Evolutionary conservation across 1,140 invertebrate genomes (phyloP), one percentile per base, ranked within the genome.

Genomic region (Yoshiicerus persimilis): DNA sequence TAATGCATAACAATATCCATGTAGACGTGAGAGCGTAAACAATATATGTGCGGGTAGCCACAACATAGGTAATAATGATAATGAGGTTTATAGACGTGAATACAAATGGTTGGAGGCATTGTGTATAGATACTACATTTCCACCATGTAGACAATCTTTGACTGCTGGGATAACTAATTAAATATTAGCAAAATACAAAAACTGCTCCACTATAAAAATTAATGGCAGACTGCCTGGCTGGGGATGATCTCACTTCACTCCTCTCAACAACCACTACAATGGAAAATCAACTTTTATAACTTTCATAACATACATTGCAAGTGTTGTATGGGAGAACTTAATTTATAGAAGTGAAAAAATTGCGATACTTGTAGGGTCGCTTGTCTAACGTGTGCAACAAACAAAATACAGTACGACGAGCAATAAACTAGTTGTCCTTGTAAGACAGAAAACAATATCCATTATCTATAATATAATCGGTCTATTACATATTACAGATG

Each of bases 391-490:
- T 70, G 25, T 70, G 66, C 16, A 70, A 70, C 30, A 20, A 23
- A 38, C n/a, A 80, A 36, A 30, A 4, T 70, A 70, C 20, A n/a
- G n/a, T n/a, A n/a, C n/a, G n/a, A 56, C 4, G 41, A 47, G 64
- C 23, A 70, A n/a, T 70, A 70, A 80, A 80, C 75, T 80, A 36
- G 75, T 80, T 80, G 75, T 80, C 75, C 75, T 80, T 80, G 75
- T 38, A 80, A 80, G 9, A 80, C 75, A 36, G 16, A 80, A 80
- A 23, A 80, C 75, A 36, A 23, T 27, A 77, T 36, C 16, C 32
- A 36, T 77, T 38, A n/a, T 36, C 30, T 27, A 70, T 30, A 70
- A 27, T 70, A 8, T 30, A 27, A 30, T 27, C 27, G 20, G 11
- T 27, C 5, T 66, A 9, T 1, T 30, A 70, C 30, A 30, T 32